Base-by-base conservation (phyloP, 1,140 invertebrate species). In the Ceratosolen solmsi region DNA sequence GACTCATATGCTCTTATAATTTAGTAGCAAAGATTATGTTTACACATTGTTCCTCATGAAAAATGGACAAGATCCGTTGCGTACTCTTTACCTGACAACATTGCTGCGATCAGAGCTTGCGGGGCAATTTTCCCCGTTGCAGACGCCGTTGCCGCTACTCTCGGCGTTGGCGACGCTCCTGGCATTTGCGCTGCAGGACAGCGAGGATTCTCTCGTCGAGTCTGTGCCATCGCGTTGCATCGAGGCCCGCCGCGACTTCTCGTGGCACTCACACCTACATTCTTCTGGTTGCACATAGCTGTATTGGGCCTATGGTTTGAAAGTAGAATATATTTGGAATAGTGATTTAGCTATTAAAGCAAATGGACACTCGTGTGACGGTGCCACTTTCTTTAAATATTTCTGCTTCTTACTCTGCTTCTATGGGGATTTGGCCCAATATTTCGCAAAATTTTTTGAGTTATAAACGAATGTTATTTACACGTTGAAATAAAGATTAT, bases 221-320 rank as follows among this genome's bases (percentile, higher is more conserved):
- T 58, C 41, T 1, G 8, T 11, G 20, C 15, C 36, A 17, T 89
- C 88, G n/a, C 86, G 87, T n/a, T 74, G 75, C n/a, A 86, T 72
- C 20, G 89, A 88, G 41, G 89, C 87, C 78, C 90, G 87, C 20
- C 90, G 87, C 2, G 89, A 90, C 46, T 91, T 92, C 85, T 95
- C 95, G 90, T 96, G 95, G 88, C 96, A 96, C 89, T 96, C 96
- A 88, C 96, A 96, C 85, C 94, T 79, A 74, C 96, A 96, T 79
- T 96, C 95, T 87, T 96, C 96, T 0, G 96, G 95, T 88, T 96
- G 96, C 54, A 96, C 96, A 88, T 96, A 96, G 88, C 93, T 95
- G 85, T 96, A 95, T 36, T 87, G 87, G 33, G 85, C 85, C 78
- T 85, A 65, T 3, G 33, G n/a, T 9, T 68, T 3, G 15, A n/a